Evolutionary conservation across 2,113 vertebrate genomes (phyloP).

Genomic region (Thymallus thymallus): DNA sequence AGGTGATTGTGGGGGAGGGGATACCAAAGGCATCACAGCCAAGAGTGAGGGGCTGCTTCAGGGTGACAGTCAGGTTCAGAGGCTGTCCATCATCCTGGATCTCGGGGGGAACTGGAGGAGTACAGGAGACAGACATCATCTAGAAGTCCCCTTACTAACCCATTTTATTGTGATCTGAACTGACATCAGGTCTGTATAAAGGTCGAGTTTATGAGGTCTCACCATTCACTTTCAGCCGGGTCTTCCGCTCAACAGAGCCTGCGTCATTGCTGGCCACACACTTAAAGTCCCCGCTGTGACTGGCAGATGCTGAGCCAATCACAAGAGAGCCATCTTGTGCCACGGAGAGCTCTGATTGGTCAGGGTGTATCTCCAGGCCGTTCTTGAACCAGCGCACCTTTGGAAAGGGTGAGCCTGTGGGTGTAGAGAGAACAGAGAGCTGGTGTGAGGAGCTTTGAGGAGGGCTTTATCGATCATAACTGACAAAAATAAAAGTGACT

Average conservation of each 20-base stretch:
- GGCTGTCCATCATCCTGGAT: slow-evolving; percentile 71
- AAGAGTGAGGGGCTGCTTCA: slow-evolving; percentile 79
- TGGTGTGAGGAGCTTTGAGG: slow-evolving; percentile 11
- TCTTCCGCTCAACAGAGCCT: slow-evolving; percentile 77
- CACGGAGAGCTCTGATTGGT: slow-evolving; percentile 67
- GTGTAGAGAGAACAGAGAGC: slow-evolving; percentile 5
- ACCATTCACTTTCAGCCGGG: slow-evolving; percentile 81
- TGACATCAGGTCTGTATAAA: not conserved
- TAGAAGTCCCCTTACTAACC: too few species aligned
- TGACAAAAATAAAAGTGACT: slow-evolving; percentile 44
- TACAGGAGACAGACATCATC: slow-evolving; percentile 4
- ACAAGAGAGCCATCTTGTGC: slow-evolving; percentile 75
- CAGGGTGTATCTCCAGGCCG: slow-evolving; percentile 69
- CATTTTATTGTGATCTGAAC: not conserved
- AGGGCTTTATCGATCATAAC: slow-evolving; percentile 35
- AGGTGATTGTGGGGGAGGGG: slow-evolving; percentile 75
- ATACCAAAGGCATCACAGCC: slow-evolving; percentile 78
- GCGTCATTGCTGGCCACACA: slow-evolving; percentile 84
- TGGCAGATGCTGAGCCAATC: slow-evolving; percentile 72
- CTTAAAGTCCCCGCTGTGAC: slow-evolving; percentile 81
- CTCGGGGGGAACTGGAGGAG: slow-evolving; percentile 77
- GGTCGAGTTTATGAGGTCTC: slow-evolving; percentile 31
- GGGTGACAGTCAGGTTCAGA: slow-evolving; percentile 76
- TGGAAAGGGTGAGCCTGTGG: slow-evolving; percentile 78
- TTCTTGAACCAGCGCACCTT: slow-evolving; percentile 81